Conservation (phyloP, 2,113 vertebrate genomes). For the Calyptommatus sinebrachiatus region DNA sequence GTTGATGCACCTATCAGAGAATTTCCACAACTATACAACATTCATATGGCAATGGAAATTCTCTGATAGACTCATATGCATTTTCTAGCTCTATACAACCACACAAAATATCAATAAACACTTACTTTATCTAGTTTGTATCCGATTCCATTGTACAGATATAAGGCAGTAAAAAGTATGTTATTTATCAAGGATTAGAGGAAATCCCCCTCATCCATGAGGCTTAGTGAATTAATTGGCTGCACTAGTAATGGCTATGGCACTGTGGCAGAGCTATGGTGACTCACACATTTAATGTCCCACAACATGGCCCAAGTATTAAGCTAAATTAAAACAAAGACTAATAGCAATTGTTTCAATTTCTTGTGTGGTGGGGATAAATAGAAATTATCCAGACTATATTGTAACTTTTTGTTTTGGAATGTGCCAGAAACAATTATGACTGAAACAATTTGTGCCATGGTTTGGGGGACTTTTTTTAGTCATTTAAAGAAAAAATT, state of each 20-base stretch:
- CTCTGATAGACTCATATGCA: not conserved
- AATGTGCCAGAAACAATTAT: not conserved
- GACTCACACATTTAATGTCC: not conserved
- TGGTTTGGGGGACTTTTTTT: not conserved
- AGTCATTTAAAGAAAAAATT: no score
- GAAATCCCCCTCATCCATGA: not conserved
- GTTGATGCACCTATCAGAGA: constrained; percentile 33
- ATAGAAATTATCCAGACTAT: not conserved
- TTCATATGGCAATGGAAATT: not conserved
- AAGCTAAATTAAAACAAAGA: not conserved
- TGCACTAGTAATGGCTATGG: not conserved
- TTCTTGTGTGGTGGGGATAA: not conserved
- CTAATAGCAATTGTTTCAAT: not conserved
- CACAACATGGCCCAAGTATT: not conserved
- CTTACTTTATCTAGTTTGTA: no score
- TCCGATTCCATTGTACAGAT: not conserved
- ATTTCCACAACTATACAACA: constrained; percentile 44
- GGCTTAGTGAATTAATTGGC: not conserved
- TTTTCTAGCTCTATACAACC: no score
- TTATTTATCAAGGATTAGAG: not conserved
- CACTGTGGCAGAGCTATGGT: not conserved
- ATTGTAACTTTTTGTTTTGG: no score
- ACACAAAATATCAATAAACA: no score
- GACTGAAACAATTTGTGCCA: not conserved
- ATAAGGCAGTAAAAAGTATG: not conserved